Evolutionary conservation across 2,797 vertebrate genomes (phyloP).

Genomic region (Centropyge bicolor): DNA sequence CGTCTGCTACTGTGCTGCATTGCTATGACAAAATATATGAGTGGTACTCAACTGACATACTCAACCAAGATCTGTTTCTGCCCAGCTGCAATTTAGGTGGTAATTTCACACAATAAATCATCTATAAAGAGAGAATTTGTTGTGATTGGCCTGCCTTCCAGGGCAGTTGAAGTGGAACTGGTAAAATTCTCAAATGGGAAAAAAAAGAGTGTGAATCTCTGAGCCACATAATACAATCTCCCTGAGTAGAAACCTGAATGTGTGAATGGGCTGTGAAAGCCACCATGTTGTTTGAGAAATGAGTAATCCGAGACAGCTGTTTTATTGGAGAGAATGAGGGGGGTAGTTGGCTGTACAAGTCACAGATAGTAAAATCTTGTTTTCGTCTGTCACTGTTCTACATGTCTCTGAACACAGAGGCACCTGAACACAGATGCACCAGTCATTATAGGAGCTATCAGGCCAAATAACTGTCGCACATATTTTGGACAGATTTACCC

Average conservation of each 20-base stretch:
- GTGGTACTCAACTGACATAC: conserved; percentile 17
- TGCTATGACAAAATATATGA: conserved; percentile 33
- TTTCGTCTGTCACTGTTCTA: conserved; percentile 9
- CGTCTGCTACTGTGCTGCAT: conserved; percentile 39
- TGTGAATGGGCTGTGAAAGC: conserved; percentile 32
- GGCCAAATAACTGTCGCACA: conserved; percentile 1
- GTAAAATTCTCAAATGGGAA: conserved; percentile 5
- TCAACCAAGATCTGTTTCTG: conserved; percentile 41
- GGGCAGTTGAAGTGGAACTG: conserved; percentile 2
- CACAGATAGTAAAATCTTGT: background rate
- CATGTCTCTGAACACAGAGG: background rate
- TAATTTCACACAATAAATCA: conserved; percentile 50
- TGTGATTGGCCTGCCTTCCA: conserved; percentile 13
- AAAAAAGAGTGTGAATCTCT: conserved; percentile 6
- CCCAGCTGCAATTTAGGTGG: conserved; percentile 13
- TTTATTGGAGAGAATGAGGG: conserved; percentile 16
- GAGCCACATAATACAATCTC: background rate
- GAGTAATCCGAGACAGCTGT: conserved; percentile 19
- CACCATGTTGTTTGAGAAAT: background rate
- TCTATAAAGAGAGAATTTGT: conserved; percentile 16
- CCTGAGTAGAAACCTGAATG: conserved; percentile 14
- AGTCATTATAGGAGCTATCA: background rate
- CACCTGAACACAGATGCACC: background rate
- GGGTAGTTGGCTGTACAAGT: conserved; percentile 8
- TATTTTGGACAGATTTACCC: background rate